These are phyloP conservation scores for Pogonus chalceus DNA, from an alignment of 1,140 invertebrate genomes.

Conservation along the genomic window DNA sequence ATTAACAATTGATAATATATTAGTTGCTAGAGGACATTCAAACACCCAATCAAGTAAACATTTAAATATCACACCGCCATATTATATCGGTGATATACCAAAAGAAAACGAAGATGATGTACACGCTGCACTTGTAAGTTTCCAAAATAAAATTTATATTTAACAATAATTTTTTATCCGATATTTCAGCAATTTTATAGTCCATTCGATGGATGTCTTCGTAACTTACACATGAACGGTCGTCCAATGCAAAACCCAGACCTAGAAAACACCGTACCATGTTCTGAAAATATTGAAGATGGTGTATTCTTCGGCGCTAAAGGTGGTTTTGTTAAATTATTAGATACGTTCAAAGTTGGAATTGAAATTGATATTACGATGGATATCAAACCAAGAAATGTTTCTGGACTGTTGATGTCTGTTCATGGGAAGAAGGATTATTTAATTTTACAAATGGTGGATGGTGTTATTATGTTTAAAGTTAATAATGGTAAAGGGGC, in stretches of 20 bases:
- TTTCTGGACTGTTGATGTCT: constrained; percentile 69
- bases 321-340: constrained; percentile 35
- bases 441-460: constrained; percentile 75
- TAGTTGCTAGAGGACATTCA: constrained; percentile 43
- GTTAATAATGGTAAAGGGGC: constrained; percentile 78
- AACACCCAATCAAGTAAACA: constrained; percentile 41
- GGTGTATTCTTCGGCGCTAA: constrained; percentile 78
- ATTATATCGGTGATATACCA: constrained; percentile 67
- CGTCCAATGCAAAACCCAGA: constrained; percentile 48
- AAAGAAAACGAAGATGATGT: constrained; percentile 24
- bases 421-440: constrained; percentile 75
- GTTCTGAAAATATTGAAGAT: constrained; percentile 71
- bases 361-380: constrained; percentile 68
- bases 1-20: constrained; percentile 56
- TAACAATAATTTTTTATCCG: constrained; percentile 10
- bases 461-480: constrained; percentile 70
- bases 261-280: constrained; percentile 56
- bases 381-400: constrained; percentile 78
- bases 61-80: constrained; percentile 57
- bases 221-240: constrained; percentile 65
- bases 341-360: constrained; percentile 48
- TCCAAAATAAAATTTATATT: constrained; percentile 7
- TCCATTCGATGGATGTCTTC: constrained; percentile 80
- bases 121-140: constrained; percentile 32
- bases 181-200: constrained; percentile 36